A percentile compares a stretch with the other conserved stretches of the same genome.
Evolutionary conservation across 1,140 invertebrate species (phyloP).

Genomic region (Formica exsecta): DNA sequence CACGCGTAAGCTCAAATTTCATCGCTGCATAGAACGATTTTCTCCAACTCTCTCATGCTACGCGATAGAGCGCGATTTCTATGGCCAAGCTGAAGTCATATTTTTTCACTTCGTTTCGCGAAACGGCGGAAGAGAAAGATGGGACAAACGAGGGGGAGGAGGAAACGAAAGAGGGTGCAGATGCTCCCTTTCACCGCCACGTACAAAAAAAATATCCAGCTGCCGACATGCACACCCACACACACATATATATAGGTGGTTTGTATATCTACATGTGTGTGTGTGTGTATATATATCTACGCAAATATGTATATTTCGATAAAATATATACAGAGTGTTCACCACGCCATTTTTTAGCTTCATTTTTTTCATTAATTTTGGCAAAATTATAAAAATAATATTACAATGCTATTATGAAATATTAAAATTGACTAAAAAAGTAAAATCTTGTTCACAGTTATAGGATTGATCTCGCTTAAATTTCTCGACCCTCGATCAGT

Average conservation of each 20-base stretch:
- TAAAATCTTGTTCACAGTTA: neutral
- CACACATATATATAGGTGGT: neutral
- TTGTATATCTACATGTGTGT: neutral
- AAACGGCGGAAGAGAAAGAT: constrained; percentile 30
- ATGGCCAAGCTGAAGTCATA: constrained; percentile 45
- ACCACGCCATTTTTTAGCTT: no score
- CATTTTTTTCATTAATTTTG: neutral
- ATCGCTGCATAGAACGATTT: constrained; percentile 25
- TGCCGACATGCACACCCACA: constrained; percentile 34
- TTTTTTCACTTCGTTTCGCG: constrained; percentile 57
- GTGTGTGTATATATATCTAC: neutral
- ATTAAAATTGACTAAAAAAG: neutral
- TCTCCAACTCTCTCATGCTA: constrained; percentile 2
- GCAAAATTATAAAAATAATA: neutral
- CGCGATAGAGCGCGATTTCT: constrained; percentile 41
- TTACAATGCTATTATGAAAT: neutral
- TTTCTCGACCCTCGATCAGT: neutral
- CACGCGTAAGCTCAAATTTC: constrained; percentile 53
- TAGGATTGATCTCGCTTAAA: no score
- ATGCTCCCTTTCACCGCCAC: constrained; percentile 56
- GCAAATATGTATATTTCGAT: neutral
- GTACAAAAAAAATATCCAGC: constrained; percentile 35
- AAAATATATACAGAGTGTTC: constrained; percentile 35
- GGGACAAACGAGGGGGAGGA: neutral
- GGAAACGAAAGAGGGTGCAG: constrained; percentile 43